These are phyloP conservation scores for Ornithoptera priamus DNA, from an alignment of 2,888 invertebrate genomes.

Conservation along the genomic window DNA sequence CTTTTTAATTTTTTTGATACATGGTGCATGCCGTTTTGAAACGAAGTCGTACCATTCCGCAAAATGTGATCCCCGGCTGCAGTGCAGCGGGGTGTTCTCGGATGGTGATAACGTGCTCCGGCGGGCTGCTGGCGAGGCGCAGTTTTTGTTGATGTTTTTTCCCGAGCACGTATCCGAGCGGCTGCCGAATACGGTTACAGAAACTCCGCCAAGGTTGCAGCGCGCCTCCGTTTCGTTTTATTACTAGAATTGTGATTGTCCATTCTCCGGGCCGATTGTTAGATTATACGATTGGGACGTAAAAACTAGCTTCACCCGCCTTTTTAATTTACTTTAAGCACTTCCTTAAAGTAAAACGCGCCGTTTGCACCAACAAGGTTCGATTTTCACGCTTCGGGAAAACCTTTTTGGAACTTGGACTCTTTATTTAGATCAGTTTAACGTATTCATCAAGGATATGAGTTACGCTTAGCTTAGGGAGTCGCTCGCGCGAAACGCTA, in stretches of 20 bases:
- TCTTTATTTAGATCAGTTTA: constrained; percentile 49
- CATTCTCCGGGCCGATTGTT: constrained; percentile 56
- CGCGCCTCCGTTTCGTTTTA: constrained; percentile 51
- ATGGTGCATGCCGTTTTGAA: too few relatives aligned
- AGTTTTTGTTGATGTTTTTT: constrained; percentile 68
- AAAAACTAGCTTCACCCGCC: constrained; percentile 51
- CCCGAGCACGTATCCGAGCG: constrained; percentile 53
- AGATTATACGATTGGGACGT: constrained; percentile 49
- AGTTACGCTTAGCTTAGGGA: neutral
- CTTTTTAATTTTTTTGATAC: too few relatives aligned
- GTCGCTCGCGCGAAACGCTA: neutral
- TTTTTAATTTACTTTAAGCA: constrained; percentile 59
- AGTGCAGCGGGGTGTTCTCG: too few relatives aligned
- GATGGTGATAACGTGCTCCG: too few relatives aligned
- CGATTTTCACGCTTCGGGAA: constrained; percentile 57
- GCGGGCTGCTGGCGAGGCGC: too few relatives aligned
- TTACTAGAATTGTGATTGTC: constrained; percentile 55
- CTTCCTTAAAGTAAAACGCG: constrained; percentile 64
- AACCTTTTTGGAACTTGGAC: constrained; percentile 53
- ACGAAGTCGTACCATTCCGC: too few relatives aligned
- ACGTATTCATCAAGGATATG: too few relatives aligned
- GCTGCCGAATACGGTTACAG: constrained; percentile 51
- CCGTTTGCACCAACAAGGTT: constrained; percentile 45
- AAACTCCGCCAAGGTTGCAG: constrained; percentile 67
- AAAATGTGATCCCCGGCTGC: too few relatives aligned